Percentiles rank a stretch among this genome's conserved stretches.
phyloP scores from a whole-genome alignment of 2,113 vertebrate species.

The Epinephelus cyanopodus region DNA sequence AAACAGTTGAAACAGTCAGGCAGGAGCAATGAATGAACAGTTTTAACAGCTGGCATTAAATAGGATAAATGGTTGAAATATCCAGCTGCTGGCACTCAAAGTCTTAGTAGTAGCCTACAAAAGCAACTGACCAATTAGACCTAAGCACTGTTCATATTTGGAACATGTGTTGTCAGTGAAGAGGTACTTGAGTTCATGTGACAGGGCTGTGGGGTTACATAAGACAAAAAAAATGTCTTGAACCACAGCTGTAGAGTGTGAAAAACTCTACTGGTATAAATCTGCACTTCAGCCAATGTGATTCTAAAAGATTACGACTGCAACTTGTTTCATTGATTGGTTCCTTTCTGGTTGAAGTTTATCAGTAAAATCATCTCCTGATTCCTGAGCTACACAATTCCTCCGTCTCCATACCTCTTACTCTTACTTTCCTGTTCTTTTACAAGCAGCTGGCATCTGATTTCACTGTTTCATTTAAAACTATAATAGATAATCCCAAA shows the following conservation, averaged over 20 bases:
- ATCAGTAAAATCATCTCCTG: background rate
- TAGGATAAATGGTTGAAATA: background rate
- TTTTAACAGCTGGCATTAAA: too few species aligned
- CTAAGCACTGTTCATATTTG: too few species aligned
- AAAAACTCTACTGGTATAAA: background rate
- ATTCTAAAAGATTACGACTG: background rate
- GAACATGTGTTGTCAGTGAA: background rate
- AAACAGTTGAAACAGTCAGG: too few species aligned
- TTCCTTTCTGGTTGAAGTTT: background rate
- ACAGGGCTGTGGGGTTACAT: background rate
- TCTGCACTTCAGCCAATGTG: background rate
- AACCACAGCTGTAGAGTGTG: too few species aligned
- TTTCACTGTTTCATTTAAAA: slow-evolving; percentile 3
- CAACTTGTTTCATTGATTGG: slow-evolving; percentile 8
- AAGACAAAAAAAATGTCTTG: background rate
- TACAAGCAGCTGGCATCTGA: slow-evolving; percentile 13
- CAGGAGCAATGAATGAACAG: too few species aligned
- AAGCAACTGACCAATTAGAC: too few species aligned
- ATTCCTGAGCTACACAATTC: background rate
- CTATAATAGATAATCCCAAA: background rate
- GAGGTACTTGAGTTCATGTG: background rate
- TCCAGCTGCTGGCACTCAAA: too few species aligned
- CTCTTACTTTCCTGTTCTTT: background rate
- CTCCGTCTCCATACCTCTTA: background rate
- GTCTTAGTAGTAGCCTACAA: too few species aligned